Evolutionary conservation across 2,113 vertebrate genomes (phyloP).

Genomic region (Aptenodytes patagonicus): DNA sequence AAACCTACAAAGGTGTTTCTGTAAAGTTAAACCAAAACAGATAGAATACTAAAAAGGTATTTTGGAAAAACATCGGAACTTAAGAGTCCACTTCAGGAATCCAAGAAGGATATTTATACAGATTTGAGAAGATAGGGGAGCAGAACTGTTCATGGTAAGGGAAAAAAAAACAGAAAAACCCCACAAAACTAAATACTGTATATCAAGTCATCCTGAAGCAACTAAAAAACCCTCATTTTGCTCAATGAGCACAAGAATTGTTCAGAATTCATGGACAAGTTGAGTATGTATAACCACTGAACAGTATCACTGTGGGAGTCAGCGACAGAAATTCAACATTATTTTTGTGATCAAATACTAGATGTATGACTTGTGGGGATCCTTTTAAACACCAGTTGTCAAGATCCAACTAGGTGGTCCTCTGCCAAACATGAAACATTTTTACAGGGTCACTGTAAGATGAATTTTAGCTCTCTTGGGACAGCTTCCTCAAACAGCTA

Average conservation of each 20-base stretch:
- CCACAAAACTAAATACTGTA: background rate
- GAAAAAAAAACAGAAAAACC: background rate
- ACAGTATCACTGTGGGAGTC: background rate
- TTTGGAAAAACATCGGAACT: background rate
- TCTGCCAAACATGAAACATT: background rate
- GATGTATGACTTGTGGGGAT: background rate
- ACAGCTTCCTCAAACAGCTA: background rate
- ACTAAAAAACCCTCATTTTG: background rate
- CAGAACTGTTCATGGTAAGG: background rate
- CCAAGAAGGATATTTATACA: background rate
- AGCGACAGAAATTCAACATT: background rate
- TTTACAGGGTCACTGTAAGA: background rate
- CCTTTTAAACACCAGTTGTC: background rate
- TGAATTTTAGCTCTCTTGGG: background rate
- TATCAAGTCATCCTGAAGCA: background rate
- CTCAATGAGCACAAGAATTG: background rate
- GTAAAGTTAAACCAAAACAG: conserved; percentile 36
- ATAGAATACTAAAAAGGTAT: background rate
- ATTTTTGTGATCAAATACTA: background rate
- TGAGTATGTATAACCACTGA: background rate
- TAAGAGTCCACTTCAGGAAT: background rate
- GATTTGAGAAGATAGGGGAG: background rate
- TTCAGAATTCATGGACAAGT: background rate
- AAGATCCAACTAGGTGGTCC: background rate
- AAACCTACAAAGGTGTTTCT: conserved; percentile 51